phyloP scores from a whole-genome alignment of 1,140 invertebrate species.

The Chironomus tepperi region DNA sequence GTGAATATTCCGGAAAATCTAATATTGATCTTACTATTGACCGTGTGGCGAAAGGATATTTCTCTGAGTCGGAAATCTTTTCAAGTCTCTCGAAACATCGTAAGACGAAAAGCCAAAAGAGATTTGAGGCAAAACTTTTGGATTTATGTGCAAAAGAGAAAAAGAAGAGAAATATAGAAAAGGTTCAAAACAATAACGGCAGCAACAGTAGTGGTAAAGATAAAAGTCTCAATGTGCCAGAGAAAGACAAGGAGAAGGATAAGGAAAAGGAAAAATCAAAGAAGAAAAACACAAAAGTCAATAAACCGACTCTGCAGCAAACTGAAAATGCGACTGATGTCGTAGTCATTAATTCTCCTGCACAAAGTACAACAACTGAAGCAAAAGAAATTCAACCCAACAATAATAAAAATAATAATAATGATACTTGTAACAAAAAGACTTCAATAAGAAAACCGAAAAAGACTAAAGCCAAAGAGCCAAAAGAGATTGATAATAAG shows the following conservation, averaged over 20 bases:
- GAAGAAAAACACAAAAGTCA: not conserved
- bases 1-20: slow-evolving; percentile 29
- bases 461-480: slow-evolving; percentile 15
- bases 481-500: not conserved
- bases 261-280: not conserved
- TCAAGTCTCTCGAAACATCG: slow-evolving; percentile 21
- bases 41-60: slow-evolving; percentile 34
- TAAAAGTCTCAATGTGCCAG: not conserved
- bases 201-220: not conserved
- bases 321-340: too few relatives aligned
- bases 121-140: slow-evolving; percentile 16
- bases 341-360: too few relatives aligned
- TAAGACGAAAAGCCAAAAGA: slow-evolving; percentile 26
- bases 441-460: not conserved
- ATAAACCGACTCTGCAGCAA: not conserved
- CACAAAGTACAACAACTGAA: too few relatives aligned
- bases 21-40: slow-evolving; percentile 30
- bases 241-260: not conserved
- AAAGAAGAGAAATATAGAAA: not conserved
- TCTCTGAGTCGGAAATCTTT: slow-evolving; percentile 36
- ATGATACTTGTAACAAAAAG: not conserved
- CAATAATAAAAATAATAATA: too few relatives aligned
- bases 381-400: too few relatives aligned
- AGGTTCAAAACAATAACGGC: not conserved
- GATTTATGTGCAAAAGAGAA: not conserved